phyloP scores from a whole-genome alignment of 2,888 invertebrate genomes.

The Lottia scabra region DNA sequence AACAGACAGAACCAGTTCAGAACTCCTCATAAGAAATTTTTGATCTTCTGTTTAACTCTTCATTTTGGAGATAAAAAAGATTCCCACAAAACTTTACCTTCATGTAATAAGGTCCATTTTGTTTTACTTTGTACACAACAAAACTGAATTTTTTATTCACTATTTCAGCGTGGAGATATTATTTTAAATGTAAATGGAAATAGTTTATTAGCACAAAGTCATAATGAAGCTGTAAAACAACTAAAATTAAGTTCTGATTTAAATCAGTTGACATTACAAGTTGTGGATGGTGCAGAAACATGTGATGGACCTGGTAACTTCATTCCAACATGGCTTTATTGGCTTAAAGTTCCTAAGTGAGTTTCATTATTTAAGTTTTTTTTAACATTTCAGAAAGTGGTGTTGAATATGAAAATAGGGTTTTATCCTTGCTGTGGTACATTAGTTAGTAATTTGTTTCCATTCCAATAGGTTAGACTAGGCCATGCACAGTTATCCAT shows the following conservation, averaged over 20 bases:
- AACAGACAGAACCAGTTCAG: too few species aligned
- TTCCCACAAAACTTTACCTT: too few species aligned
- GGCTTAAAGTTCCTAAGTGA: conserved; percentile 71
- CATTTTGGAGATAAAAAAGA: background rate
- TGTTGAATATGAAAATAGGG: too few species aligned
- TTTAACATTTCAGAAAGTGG: too few species aligned
- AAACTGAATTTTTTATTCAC: background rate
- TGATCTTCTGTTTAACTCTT: too few species aligned
- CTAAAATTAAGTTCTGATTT: conserved; percentile 68
- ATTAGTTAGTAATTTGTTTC: too few species aligned
- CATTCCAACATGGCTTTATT: conserved; percentile 71
- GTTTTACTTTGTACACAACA: too few species aligned
- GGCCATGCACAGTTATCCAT: too few species aligned
- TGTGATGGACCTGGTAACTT: conserved; percentile 68
- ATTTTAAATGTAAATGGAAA: conserved; percentile 69
- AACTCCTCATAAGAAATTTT: too few species aligned
- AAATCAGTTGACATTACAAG: conserved; percentile 65
- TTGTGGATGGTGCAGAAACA: conserved; percentile 70
- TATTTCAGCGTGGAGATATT: conserved; percentile 70
- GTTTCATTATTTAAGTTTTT: background rate
- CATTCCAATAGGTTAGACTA: too few species aligned
- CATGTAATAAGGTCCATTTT: too few species aligned
- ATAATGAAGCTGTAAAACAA: conserved; percentile 70
- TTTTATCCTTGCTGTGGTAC: too few species aligned
- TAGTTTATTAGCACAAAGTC: conserved; percentile 69